Conservation (phyloP, 1,140 invertebrate species). For the Leptinotarsa texana region DNA sequence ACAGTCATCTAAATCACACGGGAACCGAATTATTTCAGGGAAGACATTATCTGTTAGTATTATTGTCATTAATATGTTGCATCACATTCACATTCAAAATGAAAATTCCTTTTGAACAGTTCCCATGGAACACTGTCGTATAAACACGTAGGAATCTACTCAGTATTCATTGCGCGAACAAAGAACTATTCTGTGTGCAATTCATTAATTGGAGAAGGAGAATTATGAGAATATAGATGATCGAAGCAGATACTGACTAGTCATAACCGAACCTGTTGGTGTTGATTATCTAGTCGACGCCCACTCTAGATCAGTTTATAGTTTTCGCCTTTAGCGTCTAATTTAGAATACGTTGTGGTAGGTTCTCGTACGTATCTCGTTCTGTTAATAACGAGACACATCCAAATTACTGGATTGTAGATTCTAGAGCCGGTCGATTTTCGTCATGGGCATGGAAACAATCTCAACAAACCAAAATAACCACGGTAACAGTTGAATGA, state of each 20-base stretch:
- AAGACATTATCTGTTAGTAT: not conserved
- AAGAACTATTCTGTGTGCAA: constrained; percentile 3
- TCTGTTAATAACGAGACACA: not conserved
- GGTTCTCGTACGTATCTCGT: not conserved
- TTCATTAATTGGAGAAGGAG: constrained; percentile 8
- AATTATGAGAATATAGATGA: constrained; percentile 3
- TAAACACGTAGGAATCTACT: constrained; percentile 3
- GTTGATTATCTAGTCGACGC: not conserved
- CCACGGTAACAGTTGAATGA: constrained; percentile 20
- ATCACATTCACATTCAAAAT: constrained; percentile 6
- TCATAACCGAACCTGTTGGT: constrained; percentile 5
- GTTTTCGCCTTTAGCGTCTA: not conserved
- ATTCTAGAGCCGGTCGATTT: not conserved
- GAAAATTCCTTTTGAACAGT: constrained; percentile 3
- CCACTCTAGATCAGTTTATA: constrained; percentile 2
- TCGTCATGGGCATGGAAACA: constrained; percentile 8
- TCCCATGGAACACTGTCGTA: constrained; percentile 2
- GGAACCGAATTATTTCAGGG: constrained; percentile 5
- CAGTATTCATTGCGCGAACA: constrained; percentile 2
- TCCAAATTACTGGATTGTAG: not conserved
- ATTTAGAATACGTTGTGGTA: constrained; percentile 6
- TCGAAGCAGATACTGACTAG: not conserved
- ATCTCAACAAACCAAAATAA: constrained; percentile 11
- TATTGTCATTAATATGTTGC: constrained; percentile 3
- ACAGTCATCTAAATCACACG: not conserved